Conservation (phyloP, 1,140 invertebrate species). For the Drosophila ironensis region DNA sequence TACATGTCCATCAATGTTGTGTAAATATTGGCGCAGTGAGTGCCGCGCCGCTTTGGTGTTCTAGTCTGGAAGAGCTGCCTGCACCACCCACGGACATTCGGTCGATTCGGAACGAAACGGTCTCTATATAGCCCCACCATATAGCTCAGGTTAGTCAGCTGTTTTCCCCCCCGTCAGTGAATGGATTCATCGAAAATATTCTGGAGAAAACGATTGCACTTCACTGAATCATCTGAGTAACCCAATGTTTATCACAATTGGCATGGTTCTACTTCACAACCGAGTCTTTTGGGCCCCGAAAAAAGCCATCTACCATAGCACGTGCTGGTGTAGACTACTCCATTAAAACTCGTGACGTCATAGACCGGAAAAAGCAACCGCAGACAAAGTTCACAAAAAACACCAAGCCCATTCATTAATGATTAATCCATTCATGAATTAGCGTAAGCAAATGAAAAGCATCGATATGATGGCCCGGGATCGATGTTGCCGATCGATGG, state of each 20-base stretch:
- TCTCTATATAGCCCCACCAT: slow-evolving; percentile 17
- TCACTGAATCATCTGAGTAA: neutral
- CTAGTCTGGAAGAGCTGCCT: no score
- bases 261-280: no score
- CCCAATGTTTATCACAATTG: neutral
- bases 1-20: slow-evolving; percentile 57
- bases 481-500: no score
- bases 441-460: slow-evolving; percentile 47
- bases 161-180: slow-evolving; percentile 23
- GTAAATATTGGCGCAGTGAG: slow-evolving; percentile 51
- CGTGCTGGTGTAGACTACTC: no score
- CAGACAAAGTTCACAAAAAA: no score
- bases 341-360: slow-evolving; percentile 27
- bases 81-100: slow-evolving; percentile 46
- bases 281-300: no score
- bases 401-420: slow-evolving; percentile 23
- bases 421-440: slow-evolving; percentile 30
- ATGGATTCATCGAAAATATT: slow-evolving; percentile 10
- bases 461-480: neutral
- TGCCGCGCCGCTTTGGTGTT: slow-evolving; percentile 12
- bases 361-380: neutral
- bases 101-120: neutral
- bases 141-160: slow-evolving; percentile 42
- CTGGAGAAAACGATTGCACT: neutral
- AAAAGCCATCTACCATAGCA: no score